Evolutionary conservation across 2,888 invertebrate species (phyloP), one percentile per base, ranked within the genome.

Genomic region (Melitaea athalia): DNA sequence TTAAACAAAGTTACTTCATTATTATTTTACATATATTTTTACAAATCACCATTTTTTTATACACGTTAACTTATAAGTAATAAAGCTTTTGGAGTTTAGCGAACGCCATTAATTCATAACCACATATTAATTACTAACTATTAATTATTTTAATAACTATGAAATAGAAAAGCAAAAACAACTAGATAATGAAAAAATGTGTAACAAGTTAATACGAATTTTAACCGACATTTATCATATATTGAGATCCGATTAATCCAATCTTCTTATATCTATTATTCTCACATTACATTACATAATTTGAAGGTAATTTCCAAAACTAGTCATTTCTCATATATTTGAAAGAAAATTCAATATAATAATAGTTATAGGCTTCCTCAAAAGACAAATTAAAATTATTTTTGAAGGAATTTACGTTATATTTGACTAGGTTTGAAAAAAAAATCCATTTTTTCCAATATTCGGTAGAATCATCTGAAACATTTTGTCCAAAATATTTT

Each of bases 21-120:
- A 66, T 57, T 60, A 61, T 66, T 50, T 60, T 69, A 69, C 57
- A 67, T 33, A n/a, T 47, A 45, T 31, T 57, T 63, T 42, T 67
- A 47, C 65, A 65, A 61, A 53, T 53, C 49, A 64, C 60, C 59
- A 38, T 45, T 53, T n/a, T n/a, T n/a, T n/a, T 69, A 61, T 71
- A 69, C 71, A 69, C 43, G n/a, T 43, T 63, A 69, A 55, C 72
- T 75, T 75, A 73, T 72, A 63, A 70, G 68, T 76, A 78, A 77
- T 79, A 77, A 80, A 79, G 80, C 81, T 79, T 79, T 71, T 67
- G 62, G 59, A 73, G 72, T 76, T 76, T 69, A 75, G 73, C 68
- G 66, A 66, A 55, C 59, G 64, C 64, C 47, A 63, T 63, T 49
- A 57, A 68, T 59, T 70, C 64, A 75, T 64, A 68, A 70, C 63